Base-by-base conservation (phyloP, 2,888 invertebrate genomes). In the Hirtodrosophila cameraria region DNA sequence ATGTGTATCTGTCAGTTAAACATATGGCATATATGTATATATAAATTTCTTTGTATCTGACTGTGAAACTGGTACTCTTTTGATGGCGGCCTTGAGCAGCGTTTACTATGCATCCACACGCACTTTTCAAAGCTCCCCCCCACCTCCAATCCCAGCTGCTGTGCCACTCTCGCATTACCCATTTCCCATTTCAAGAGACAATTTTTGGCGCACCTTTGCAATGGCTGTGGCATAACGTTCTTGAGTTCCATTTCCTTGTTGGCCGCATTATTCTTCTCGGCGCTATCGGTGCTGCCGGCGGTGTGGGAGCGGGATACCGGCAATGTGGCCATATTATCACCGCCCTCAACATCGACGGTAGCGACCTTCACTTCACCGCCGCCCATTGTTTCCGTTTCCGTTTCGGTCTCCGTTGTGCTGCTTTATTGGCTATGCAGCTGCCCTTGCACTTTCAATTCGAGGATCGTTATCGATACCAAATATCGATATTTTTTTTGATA, bases 231-330 rank as follows among this genome's bases (percentile, higher is more conserved):
- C 90, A 95, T 94, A 58, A 96, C 96, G 90, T 95, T 95, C 92
- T 95, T 96, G 67, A 96, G 92, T 90, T 96, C 96, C 96, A 96
- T 95, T 91, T 96, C 96, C 93, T 96, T 96, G 92, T 95, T 96
- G 78, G 95, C 94, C 60, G 94, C 94, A 90, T 95, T 95, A 90
- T 95, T 95, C 92, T 95, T 96, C 91, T 96, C 96, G 54, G 95
- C 95, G 80, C 94, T 94, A 75, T 94, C 94, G 88, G 93, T 93
- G 89, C 94, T 95, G 85, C 94, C 94, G 76, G 94, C 94, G 70
- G 92, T 92, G 89, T 93, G 92, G 36, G 94, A 94, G 88, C 95
- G 94, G 67, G 95, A 95, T 61, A 96, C 96, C 81, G 96, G 96
- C 91, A 96, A 93, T 35, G 96, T 96, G 91, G 96, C 96, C 94